Evolutionary conservation across 2,113 vertebrate genomes (phyloP), one percentile per base, ranked within the genome.

Genomic region (Gadus macrocephalus): DNA sequence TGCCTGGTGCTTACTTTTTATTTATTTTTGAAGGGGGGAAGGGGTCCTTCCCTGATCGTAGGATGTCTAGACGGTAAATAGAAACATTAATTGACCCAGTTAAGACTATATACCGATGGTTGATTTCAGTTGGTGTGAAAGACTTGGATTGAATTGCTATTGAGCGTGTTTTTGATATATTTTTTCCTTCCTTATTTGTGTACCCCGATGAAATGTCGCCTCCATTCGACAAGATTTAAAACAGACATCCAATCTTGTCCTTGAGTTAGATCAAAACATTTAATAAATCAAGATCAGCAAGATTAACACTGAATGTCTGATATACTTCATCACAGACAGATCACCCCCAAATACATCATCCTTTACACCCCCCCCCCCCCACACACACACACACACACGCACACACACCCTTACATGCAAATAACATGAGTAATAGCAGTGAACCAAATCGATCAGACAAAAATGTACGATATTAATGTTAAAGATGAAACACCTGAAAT

Each of bases 11-110:
- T 7, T 4, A 35, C 4, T 35, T 2, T 8, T 8, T 49, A 9
- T 49, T 62, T 62, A 14, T 61, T 19, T 6, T 22, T 9, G 60
- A 62, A 25, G 25, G 14, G 53, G 17, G 64, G 2, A 8, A 17
- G 31, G 17, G 28, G 31, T 65, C 16, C 17, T 12, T 63, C 20
- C 56, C 38, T 68, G n/a, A 60, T 63, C 27, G 65, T 67, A 15
- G 35, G 20, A 77, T 71, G 84, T 87, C 79, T 84, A 81, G 83
- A 83, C 76, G 49, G 70, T 84, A 80, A 82, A 84, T 86, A 83
- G 83, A 38, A 15, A 65, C 84, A 85, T 86, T 66, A 85, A 75
- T 75, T 88, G 80, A 81, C 78, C 78, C 78, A 68, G 72, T 86
- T 86, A 78, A 73, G 53, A 20, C 20, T 77, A 78, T 56, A 7